phyloP scores from a whole-genome alignment of 2,113 vertebrate species.

The Sarotherodon lohbergeri region DNA sequence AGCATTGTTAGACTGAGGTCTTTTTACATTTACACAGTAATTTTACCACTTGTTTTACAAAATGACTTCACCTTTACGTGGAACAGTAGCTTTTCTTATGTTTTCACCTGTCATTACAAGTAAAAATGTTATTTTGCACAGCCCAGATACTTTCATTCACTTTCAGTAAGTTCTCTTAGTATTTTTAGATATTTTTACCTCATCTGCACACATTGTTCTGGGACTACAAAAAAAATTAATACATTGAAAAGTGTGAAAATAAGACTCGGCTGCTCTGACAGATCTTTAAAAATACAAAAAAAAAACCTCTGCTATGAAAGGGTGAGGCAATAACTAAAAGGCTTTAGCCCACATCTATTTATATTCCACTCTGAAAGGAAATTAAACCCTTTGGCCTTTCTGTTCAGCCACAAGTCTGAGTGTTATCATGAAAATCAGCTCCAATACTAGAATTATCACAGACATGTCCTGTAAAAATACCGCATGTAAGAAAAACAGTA shows the following conservation, averaged over 20 bases:
- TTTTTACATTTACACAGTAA: not conserved
- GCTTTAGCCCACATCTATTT: constrained; percentile 53
- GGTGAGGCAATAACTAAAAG: not conserved
- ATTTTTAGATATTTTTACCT: not conserved
- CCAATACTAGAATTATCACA: not conserved
- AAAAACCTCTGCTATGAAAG: not conserved
- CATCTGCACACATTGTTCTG: not conserved
- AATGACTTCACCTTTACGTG: not conserved
- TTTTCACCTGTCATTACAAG: not conserved
- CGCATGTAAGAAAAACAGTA: fast-evolving
- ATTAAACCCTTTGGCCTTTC: constrained; percentile 29
- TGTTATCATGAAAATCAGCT: not conserved
- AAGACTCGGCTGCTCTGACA: not conserved
- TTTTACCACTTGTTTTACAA: not conserved
- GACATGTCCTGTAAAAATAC: not conserved
- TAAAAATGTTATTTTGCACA: not conserved
- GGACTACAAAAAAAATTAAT: not conserved
- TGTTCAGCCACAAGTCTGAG: not conserved
- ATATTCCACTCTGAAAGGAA: constrained; percentile 40
- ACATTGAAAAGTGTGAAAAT: not conserved
- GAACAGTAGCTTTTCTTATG: not conserved
- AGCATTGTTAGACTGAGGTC: too few species aligned
- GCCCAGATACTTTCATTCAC: not conserved
- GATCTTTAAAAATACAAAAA: not conserved
- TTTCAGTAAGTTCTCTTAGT: not conserved